Evolutionary conservation across 1,140 invertebrate species (phyloP), one percentile per base, ranked within the genome.

Genomic region (Doryteuthis pealeii): DNA sequence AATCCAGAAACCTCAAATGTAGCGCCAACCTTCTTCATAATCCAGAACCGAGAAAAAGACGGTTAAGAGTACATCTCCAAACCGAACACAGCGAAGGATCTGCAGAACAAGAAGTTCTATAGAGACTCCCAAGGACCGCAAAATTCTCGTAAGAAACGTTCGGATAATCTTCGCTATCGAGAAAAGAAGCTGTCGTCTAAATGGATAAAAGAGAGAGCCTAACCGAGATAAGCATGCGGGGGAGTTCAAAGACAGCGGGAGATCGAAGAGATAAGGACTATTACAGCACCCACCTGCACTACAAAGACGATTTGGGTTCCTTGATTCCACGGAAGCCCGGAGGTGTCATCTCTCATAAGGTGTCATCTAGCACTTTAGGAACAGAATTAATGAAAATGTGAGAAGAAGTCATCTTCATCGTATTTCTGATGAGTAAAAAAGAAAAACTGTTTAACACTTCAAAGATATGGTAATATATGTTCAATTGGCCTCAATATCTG

Each of bases 271-370:
- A 58, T 4, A 58, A 58, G 18, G 18, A 62, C 18, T 62, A 12
- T 62, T 22, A 6, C 10, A 62, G 18, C 18, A 22, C 18, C 18
- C 10, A 6, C 54, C 54, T n/a, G n/a, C 22, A 62, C 22, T 5
- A 62, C 18, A 6, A 62, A 62, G 54, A n/a, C 54, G n/a, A 28
- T 62, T 62, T 62, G 54, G 54, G 0, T n/a, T n/a, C 18, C 26
- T 6, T 62, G 54, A 22, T 18, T 5, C 54, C 54, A 6, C 54
- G 54, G 6, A 68, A 33, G 30, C 66, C n/a, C 66, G 0, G 66
- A 68, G 18, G 32, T 68, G 10, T 68, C 66, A 10, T 68, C 66
- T 68, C 66, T 33, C 66, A n/a, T n/a, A n/a, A 68, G 22, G 66
- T 68, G 30, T 68, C 66, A 32, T n/a, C 66, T 3, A 68, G 66